phyloP scores from a whole-genome alignment of 2,888 invertebrate genomes.

The Heliconius hortense region DNA sequence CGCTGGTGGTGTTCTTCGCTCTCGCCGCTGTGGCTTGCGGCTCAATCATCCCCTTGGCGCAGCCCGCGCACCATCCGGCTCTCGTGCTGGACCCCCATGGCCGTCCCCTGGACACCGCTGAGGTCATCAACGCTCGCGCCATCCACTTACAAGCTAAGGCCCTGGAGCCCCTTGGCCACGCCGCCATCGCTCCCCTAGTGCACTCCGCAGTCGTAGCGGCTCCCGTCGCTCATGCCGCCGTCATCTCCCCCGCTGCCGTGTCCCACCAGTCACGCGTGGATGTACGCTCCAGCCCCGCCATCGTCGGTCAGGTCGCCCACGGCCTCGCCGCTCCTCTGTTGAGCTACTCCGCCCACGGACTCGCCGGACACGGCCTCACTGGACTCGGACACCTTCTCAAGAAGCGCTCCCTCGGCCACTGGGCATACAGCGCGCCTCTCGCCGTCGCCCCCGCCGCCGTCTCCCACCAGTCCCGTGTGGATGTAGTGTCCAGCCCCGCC shows the following conservation, averaged over 20 bases:
- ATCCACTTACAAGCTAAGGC: constrained; percentile 76
- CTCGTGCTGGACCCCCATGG: constrained; percentile 73
- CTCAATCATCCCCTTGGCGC: too few species aligned
- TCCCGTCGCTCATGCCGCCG: constrained; percentile 50
- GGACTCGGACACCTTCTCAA: constrained; percentile 48
- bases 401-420: constrained; percentile 50
- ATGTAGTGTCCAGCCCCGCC: constrained; percentile 52
- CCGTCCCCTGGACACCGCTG: constrained; percentile 76
- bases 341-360: constrained; percentile 47
- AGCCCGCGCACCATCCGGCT: constrained; percentile 73
- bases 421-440: constrained; percentile 53
- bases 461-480: constrained; percentile 77
- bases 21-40: too few species aligned
- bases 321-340: constrained; percentile 38
- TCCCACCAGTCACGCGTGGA: constrained; percentile 65
- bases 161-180: constrained; percentile 61
- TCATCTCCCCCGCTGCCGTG: constrained; percentile 47
- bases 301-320: constrained; percentile 41
- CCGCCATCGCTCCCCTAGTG: constrained; percentile 37
- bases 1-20: too few species aligned
- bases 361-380: constrained; percentile 44
- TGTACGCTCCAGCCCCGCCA: constrained; percentile 51
- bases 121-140: constrained; percentile 74
- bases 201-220: constrained; percentile 53
- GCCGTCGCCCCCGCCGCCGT: constrained; percentile 69